A percentile compares a stretch with the other conserved stretches of the same genome.
Conservation (phyloP, 2,113 vertebrate genomes). For the Centropus bengalensis region DNA sequence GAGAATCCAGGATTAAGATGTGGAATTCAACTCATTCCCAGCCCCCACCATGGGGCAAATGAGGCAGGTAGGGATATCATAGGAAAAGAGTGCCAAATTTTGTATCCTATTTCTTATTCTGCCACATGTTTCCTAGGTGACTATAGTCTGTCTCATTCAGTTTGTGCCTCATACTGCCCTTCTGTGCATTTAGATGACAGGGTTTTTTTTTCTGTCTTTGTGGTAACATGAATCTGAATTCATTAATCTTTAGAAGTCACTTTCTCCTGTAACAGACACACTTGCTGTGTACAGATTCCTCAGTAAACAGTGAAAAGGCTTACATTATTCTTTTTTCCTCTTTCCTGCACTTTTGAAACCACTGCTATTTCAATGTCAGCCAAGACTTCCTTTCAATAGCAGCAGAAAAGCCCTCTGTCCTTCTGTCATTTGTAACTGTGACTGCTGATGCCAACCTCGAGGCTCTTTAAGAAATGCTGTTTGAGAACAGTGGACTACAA, state of each 20-base stretch:
- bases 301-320: neutral
- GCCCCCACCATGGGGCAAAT: neutral
- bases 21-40: neutral
- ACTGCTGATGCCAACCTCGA: neutral
- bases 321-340: neutral
- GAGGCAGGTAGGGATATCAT: neutral
- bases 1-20: neutral
- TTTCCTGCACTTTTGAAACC: neutral
- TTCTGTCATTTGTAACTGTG: neutral
- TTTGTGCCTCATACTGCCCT: neutral
- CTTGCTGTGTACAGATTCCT: neutral
- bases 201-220: neutral
- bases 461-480: neutral
- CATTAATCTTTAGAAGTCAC: conserved; percentile 14
- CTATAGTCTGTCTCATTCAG: neutral
- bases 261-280: neutral
- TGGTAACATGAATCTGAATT: neutral
- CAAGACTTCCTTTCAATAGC: neutral
- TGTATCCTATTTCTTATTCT: neutral
- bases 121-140: neutral
- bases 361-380: neutral
- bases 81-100: conserved; percentile 4
- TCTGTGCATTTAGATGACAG: neutral
- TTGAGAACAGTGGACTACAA: neutral
- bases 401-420: neutral